Conservation (phyloP, 2,113 vertebrate species). For the Arvicanthis niloticus region DNA sequence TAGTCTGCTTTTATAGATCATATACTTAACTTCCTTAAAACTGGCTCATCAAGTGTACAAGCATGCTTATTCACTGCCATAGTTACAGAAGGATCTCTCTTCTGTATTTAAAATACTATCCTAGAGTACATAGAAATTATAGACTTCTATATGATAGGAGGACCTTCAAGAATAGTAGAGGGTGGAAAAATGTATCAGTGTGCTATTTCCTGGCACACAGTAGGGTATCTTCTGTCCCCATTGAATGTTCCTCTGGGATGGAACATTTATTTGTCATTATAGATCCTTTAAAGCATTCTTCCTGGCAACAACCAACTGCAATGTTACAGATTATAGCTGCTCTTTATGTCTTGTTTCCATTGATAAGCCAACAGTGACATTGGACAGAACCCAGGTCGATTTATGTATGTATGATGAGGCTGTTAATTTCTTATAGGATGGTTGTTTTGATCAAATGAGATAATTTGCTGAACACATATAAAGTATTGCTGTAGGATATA, state of each 20-base stretch:
- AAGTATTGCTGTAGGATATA: not conserved
- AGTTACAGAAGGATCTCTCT: not conserved
- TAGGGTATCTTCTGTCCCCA: not conserved
- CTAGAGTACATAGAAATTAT: not conserved
- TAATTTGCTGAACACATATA: not conserved
- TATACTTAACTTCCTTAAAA: not conserved
- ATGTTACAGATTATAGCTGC: not conserved
- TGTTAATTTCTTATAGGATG: not conserved
- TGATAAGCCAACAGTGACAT: not conserved
- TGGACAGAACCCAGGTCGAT: not conserved
- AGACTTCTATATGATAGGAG: not conserved
- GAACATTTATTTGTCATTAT: not conserved
- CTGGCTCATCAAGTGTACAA: not conserved
- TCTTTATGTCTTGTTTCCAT: not conserved
- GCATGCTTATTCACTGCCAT: not conserved
- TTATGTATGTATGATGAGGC: not conserved
- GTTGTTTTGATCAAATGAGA: not conserved
- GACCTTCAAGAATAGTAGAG: not conserved
- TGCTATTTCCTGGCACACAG: not conserved
- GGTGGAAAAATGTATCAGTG: not conserved
- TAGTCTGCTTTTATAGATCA: not conserved
- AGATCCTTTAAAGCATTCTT: not conserved
- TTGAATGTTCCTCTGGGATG: not conserved
- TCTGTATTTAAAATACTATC: not conserved
- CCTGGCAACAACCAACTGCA: not conserved